phyloP scores from a whole-genome alignment of 2,113 vertebrate genomes.

The Lepidothrix coronata region DNA sequence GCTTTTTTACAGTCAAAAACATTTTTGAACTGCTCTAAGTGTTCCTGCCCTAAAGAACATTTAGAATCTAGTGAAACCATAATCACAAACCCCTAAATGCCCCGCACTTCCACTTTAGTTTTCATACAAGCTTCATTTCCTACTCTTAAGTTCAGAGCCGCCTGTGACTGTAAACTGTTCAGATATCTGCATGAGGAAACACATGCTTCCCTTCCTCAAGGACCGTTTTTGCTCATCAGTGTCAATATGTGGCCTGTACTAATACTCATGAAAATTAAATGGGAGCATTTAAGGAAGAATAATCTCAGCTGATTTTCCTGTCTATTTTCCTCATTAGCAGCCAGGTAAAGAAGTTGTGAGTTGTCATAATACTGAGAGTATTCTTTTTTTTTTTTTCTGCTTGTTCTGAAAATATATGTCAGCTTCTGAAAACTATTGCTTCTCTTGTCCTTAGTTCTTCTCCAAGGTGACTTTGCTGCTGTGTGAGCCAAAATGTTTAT shows the following conservation, averaged over 20 bases:
- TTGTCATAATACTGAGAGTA: neutral
- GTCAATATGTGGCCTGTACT: neutral
- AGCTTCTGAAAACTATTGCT: slow-evolving; percentile 3
- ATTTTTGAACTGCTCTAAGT: slow-evolving; percentile 30
- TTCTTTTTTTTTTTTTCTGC: neutral
- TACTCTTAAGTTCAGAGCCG: slow-evolving; percentile 11
- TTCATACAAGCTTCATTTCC: slow-evolving; percentile 52
- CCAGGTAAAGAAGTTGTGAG: neutral
- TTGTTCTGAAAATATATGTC: neutral
- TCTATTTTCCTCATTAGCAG: neutral
- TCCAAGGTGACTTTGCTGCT: neutral
- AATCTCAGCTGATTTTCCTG: slow-evolving; percentile 1
- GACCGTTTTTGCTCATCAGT: slow-evolving; percentile 1
- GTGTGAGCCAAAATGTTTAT: neutral
- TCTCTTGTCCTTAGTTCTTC: slow-evolving; percentile 23
- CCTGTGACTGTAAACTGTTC: neutral
- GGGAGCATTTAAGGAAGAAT: slow-evolving; percentile 8
- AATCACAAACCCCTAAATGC: slow-evolving; percentile 21
- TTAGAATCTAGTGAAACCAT: slow-evolving; percentile 42
- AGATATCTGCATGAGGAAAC: slow-evolving; percentile 1
- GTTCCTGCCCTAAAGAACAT: slow-evolving; percentile 16
- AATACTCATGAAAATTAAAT: neutral
- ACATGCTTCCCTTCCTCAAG: slow-evolving; percentile 31
- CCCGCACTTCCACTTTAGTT: neutral
- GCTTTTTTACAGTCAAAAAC: slow-evolving; percentile 55